Evolutionary conservation across 2,888 invertebrate genomes (phyloP).

Genomic region (Ecdyonurus torrentis): DNA sequence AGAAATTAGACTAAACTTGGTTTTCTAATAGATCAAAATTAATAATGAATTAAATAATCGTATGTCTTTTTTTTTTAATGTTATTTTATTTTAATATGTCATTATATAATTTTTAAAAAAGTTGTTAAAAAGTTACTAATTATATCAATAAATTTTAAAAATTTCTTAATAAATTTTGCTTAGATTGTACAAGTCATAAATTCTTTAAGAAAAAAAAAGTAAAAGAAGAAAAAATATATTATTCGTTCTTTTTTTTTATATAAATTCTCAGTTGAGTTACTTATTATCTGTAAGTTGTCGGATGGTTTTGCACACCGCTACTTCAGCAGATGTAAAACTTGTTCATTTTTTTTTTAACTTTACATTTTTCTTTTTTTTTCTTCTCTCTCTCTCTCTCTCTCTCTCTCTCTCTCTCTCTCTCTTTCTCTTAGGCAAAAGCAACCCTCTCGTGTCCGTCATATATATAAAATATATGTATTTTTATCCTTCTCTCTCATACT

Average conservation of each 20-base stretch:
- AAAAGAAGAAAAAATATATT: no score
- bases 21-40: no score
- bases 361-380: neutral
- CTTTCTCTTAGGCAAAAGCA: no score
- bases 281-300: neutral
- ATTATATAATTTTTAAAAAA: neutral
- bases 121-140: neutral
- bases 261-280: neutral
- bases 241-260: no score
- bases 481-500: neutral
- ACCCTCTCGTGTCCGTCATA: neutral
- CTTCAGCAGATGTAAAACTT: neutral
- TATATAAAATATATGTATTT: no score
- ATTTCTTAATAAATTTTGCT: neutral
- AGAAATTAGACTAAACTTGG: no score
- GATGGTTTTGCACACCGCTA: neutral
- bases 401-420: neutral
- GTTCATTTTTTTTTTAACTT: neutral
- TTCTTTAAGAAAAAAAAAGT: neutral
- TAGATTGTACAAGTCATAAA: neutral
- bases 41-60: no score
- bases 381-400: neutral
- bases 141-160: neutral
- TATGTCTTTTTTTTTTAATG: no score
- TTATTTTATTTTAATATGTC: neutral